Base-by-base conservation (phyloP, 2,888 invertebrate genomes). In the Melanophora roralis region DNA sequence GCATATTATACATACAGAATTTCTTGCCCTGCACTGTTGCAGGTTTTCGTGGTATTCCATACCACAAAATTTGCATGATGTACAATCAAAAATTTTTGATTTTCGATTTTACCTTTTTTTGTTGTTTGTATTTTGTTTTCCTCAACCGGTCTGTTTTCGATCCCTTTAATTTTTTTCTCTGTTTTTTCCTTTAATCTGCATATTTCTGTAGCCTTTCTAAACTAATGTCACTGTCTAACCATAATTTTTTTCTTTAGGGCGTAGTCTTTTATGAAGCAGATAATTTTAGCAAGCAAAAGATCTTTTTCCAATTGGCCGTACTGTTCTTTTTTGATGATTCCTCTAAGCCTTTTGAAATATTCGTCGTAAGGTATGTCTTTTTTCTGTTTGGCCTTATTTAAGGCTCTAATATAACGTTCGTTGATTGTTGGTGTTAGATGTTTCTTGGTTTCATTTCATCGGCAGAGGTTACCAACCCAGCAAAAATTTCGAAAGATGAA, bases 1-100 rank as follows among this genome's bases (percentile, higher is more conserved):
- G 11, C 49, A 69, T 69, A 57, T 68, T 32, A 27, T 8, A 36
- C 68, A 68, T 6, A n/a, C 2, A 6, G 4, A 8, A 19, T 36
- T 68, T 47, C 68, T 55, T 12, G 47, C 68, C 5, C 49, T 49
- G n/a, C 64, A 64, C 0, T 53, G 2, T 67, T 67, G 40, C 27
- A 67, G 43, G 11, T 40, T 49, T 12, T 69, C 40, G 27, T 69
- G 59, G 16, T 60, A 71, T 1, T 53, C 71, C 3, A 60, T 59
- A 5, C 71, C 51, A 60, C 60, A 71, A 53, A 71, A 71, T 21
- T 51, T 71, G 14, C 60, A 71, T n/a, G n/a, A n/a, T n/a, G n/a
- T n/a, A n/a, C n/a, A n/a, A n/a, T n/a, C n/a, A n/a, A n/a, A n/a
- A n/a, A n/a, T n/a, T 27, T 57, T 68, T 36, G 11, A 14, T 32